These are phyloP conservation scores for Enteromius trimaculatus DNA, from an alignment of 2,797 vertebrate genomes.

Conservation along the genomic window DNA sequence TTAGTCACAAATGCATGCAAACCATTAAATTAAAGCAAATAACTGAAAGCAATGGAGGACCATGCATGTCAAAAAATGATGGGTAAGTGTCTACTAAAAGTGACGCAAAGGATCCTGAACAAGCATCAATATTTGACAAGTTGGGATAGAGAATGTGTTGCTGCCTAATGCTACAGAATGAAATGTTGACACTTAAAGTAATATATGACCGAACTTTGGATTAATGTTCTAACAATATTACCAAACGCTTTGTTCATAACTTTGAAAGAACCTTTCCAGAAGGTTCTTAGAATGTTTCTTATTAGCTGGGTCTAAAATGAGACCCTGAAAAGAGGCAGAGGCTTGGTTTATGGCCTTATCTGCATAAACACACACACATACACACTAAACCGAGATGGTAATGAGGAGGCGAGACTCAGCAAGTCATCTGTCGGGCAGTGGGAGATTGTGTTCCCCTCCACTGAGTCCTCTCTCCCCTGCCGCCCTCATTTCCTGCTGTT, in stretches of 20 bases:
- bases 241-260: not conserved
- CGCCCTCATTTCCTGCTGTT: constrained; percentile 31
- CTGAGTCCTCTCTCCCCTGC: constrained; percentile 19
- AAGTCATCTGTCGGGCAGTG: constrained; percentile 23
- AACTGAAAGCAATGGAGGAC: too few species aligned
- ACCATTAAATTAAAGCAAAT: too few species aligned
- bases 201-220: not conserved
- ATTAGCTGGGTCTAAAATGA: not conserved
- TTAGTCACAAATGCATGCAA: too few species aligned
- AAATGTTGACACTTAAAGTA: too few species aligned
- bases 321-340: not conserved
- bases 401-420: constrained; percentile 29
- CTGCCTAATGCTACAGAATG: too few species aligned
- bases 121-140: too few species aligned
- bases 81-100: too few species aligned
- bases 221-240: not conserved
- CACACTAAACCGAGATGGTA: constrained; percentile 44
- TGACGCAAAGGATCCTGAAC: too few species aligned
- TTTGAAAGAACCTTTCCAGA: not conserved
- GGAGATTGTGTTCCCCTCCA: constrained; percentile 42
- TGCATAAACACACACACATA: constrained; percentile 42
- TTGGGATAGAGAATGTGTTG: too few species aligned
- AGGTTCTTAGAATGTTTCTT: not conserved
- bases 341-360: not conserved
- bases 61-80: too few species aligned